phyloP scores from a whole-genome alignment of 2,888 invertebrate genomes.

The Anaspis maculata region DNA sequence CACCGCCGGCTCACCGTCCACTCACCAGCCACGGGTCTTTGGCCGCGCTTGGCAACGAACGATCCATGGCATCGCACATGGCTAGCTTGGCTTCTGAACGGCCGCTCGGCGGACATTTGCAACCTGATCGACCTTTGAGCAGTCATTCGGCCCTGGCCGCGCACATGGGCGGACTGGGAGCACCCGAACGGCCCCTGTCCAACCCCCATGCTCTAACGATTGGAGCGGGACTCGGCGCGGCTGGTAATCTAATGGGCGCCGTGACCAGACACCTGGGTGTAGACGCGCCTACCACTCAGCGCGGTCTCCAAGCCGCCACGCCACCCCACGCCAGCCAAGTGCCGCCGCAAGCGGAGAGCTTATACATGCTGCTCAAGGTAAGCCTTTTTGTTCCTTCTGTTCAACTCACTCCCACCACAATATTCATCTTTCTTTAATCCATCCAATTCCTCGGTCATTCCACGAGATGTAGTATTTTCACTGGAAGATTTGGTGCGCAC shows the following conservation, averaged over 20 bases:
- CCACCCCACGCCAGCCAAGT: slow-evolving; percentile 72
- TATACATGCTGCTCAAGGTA: slow-evolving; percentile 68
- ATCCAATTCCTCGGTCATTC: too few species aligned
- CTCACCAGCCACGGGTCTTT: slow-evolving; percentile 40
- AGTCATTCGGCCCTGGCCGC: slow-evolving; percentile 22
- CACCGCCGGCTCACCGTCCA: slow-evolving; percentile 51
- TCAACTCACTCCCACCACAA: too few species aligned
- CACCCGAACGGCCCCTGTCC: slow-evolving; percentile 27
- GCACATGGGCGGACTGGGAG: slow-evolving; percentile 6
- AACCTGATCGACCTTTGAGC: slow-evolving; percentile 30
- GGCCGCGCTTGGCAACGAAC: slow-evolving; percentile 37
- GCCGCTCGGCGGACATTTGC: slow-evolving; percentile 21
- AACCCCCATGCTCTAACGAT: slow-evolving; percentile 38
- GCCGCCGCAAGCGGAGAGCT: slow-evolving; percentile 74
- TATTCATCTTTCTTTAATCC: too few species aligned
- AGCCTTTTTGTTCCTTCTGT: slow-evolving; percentile 25
- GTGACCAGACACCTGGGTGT: slow-evolving; percentile 42
- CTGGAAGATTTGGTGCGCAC: too few species aligned
- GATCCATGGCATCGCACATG: slow-evolving; percentile 35
- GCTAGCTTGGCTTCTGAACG: slow-evolving; percentile 28
- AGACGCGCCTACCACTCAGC: slow-evolving; percentile 46
- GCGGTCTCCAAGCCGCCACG: slow-evolving; percentile 48
- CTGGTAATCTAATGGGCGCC: slow-evolving; percentile 40
- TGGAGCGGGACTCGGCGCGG: slow-evolving; percentile 39
- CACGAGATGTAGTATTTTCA: too few species aligned